Conservation (phyloP, 2,888 invertebrate species). For the Protonemura montana region DNA sequence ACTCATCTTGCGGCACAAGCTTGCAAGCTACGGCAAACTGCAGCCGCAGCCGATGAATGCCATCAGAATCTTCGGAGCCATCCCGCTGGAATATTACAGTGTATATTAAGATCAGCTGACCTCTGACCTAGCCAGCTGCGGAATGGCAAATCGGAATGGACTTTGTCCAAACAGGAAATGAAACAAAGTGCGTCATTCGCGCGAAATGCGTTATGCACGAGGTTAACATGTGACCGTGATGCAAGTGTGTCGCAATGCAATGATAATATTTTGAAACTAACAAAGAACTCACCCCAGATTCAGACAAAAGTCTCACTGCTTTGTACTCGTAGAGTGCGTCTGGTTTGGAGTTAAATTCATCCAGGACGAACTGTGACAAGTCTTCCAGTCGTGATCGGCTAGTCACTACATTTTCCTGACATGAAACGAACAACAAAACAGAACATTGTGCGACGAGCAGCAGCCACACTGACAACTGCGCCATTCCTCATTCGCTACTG, state of each 20-base stretch:
- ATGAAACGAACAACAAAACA: constrained; percentile 8
- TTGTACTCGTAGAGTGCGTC: constrained; percentile 44
- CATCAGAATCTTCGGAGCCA: constrained; percentile 37
- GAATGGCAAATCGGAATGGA: not conserved
- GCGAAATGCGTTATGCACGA: not conserved
- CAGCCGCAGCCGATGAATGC: constrained; percentile 41
- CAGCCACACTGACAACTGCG: constrained; percentile 32
- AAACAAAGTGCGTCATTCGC: not conserved
- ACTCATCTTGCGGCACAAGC: constrained; percentile 30
- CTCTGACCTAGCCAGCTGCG: not conserved
- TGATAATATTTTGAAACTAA: not conserved
- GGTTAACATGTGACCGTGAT: not conserved
- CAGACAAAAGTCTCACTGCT: constrained; percentile 38
- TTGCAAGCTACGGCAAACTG: constrained; percentile 45
- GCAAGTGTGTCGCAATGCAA: not conserved
- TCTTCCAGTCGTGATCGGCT: not conserved
- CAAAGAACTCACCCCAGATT: constrained; percentile 8
- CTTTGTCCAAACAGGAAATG: not conserved
- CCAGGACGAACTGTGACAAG: constrained; percentile 43
- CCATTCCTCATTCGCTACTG: constrained; percentile 39
- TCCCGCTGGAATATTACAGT: not conserved
- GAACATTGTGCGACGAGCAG: constrained; percentile 38
- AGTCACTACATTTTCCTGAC: constrained; percentile 7
- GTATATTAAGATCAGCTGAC: not conserved
- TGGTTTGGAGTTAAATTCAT: constrained; percentile 44